Evolutionary conservation across 2,797 vertebrate species (phyloP).

Genomic region (Denticeps clupeoides): DNA sequence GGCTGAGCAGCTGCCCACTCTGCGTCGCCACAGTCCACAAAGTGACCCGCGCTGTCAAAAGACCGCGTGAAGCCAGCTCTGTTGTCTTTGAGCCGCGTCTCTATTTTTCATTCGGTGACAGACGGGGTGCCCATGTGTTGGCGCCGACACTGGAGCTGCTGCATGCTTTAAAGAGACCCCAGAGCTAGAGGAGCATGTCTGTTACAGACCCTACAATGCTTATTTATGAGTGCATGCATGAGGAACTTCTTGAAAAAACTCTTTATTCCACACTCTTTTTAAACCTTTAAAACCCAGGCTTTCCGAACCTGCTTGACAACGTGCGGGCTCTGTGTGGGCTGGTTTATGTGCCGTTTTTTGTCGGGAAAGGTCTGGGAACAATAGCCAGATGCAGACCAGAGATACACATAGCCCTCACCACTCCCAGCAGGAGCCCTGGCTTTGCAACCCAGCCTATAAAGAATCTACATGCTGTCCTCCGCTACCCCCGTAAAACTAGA

Average conservation of each 20-base stretch:
- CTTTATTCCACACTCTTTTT: too few relatives aligned
- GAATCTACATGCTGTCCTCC: background rate
- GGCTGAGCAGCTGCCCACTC: conserved; percentile 17
- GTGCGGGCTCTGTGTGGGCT: too few relatives aligned
- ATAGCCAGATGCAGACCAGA: background rate
- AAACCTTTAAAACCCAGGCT: too few relatives aligned
- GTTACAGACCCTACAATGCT: too few relatives aligned
- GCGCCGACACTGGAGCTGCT: conserved; percentile 6
- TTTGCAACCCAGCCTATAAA: background rate
- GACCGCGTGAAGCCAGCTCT: conserved; percentile 11
- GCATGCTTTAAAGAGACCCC: too few relatives aligned
- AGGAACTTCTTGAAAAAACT: too few relatives aligned
- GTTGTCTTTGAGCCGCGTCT: conserved; percentile 19
- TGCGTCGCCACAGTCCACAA: background rate
- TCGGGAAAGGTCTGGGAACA: too few relatives aligned
- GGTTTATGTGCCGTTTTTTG: too few relatives aligned
- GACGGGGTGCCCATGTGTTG: conserved; percentile 13
- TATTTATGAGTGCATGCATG: too few relatives aligned
- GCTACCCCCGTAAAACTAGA: background rate
- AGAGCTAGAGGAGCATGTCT: too few relatives aligned
- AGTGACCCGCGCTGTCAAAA: conserved; percentile 25
- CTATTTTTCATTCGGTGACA: conserved; percentile 26
- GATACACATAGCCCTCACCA: background rate
- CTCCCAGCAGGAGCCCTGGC: background rate
- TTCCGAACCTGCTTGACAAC: too few relatives aligned